Percentiles rank a stretch among this genome's conserved stretches.
Evolutionary conservation across 2,888 invertebrate species (phyloP).

Genomic region (Hydropsyche betteni): DNA sequence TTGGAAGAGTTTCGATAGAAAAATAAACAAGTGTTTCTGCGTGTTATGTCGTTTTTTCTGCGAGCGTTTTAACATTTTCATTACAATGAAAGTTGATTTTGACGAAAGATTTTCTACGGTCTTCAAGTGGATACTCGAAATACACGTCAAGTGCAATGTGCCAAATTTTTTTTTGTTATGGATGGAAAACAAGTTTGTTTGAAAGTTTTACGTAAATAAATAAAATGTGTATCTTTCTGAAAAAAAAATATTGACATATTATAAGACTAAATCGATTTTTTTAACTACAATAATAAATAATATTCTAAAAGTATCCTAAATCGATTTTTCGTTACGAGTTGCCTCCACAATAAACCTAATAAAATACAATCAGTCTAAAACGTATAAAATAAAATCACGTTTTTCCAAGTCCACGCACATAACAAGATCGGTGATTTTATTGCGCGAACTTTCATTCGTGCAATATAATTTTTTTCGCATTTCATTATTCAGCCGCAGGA

Average conservation of each 20-base stretch:
- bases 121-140: neutral
- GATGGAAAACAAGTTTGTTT: too few relatives aligned
- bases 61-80: slow-evolving; percentile 32
- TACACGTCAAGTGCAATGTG: slow-evolving; percentile 11
- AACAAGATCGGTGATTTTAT: slow-evolving; percentile 7
- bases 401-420: slow-evolving; percentile 1
- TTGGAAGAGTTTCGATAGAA: neutral
- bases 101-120: slow-evolving; percentile 35
- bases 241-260: too few relatives aligned
- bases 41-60: slow-evolving; percentile 6
- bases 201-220: too few relatives aligned
- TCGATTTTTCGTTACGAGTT: too few relatives aligned
- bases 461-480: neutral
- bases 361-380: neutral
- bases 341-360: too few relatives aligned
- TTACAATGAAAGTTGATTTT: slow-evolving; percentile 39
- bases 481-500: neutral
- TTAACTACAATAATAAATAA: too few relatives aligned
- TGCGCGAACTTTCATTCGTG: slow-evolving; percentile 23
- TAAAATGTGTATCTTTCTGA: too few relatives aligned
- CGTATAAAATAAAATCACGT: slow-evolving; percentile 10
- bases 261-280: too few relatives aligned
- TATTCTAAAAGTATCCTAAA: too few relatives aligned
- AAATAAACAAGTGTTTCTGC: neutral
- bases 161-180: slow-evolving; percentile 15